Conservation (phyloP, 2,888 invertebrate genomes). For the Prosopocoilus inquinatus region DNA sequence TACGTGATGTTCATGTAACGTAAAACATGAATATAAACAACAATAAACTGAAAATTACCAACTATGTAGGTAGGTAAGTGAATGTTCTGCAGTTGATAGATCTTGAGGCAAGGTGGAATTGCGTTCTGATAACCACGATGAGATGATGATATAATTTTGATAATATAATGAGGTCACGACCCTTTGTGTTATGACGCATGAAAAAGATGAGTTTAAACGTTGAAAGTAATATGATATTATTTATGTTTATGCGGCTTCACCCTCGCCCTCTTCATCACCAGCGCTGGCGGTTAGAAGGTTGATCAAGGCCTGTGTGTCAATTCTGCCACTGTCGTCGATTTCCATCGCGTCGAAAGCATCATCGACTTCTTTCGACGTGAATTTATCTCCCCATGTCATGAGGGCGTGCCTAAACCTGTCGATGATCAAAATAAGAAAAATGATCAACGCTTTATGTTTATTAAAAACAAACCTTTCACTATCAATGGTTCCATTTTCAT, state of each 20-base stretch:
- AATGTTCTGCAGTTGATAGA: not conserved
- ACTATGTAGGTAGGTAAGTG: not conserved
- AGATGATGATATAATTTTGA: not conserved
- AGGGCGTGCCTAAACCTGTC: conserved; percentile 80
- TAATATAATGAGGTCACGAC: not conserved
- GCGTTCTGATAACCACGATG: not conserved
- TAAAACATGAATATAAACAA: conserved; percentile 7
- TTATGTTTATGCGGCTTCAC: conserved; percentile 47
- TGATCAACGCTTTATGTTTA: not conserved
- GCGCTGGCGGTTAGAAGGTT: conserved; percentile 84
- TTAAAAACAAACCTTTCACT: conserved; percentile 65
- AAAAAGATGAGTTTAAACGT: conserved; percentile 2
- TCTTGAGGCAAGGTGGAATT: conserved; percentile 4
- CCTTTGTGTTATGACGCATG: not conserved
- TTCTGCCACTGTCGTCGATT: conserved; percentile 86
- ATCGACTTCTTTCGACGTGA: conserved; percentile 83
- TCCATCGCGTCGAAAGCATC: conserved; percentile 92
- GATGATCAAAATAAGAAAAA: not conserved
- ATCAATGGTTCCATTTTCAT: conserved; percentile 84
- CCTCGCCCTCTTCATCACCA: conserved; percentile 69
- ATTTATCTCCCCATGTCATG: conserved; percentile 93
- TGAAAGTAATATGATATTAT: not conserved
- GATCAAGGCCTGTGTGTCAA: conserved; percentile 85
- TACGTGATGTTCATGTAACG: conserved; percentile 15
- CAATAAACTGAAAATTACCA: conserved; percentile 7